Conservation (phyloP, 1,140 invertebrate species). For the Sitophilus oryzae region DNA sequence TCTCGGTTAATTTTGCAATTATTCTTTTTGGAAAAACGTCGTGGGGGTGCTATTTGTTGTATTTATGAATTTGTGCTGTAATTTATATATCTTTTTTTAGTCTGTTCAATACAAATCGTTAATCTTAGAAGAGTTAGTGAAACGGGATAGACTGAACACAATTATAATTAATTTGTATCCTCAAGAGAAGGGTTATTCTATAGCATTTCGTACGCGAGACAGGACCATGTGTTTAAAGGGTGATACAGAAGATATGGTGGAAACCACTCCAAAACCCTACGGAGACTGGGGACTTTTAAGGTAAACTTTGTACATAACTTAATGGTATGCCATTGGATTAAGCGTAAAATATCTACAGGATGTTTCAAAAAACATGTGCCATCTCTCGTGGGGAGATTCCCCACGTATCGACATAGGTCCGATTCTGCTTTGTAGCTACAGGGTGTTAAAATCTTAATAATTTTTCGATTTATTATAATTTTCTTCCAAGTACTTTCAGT, state of each 20-base stretch:
- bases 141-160: conserved; percentile 78
- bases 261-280: conserved; percentile 70
- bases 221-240: conserved; percentile 44
- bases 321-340: no score
- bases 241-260: conserved; percentile 55
- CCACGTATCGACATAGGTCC: no score
- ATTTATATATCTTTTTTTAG: conserved; percentile 43
- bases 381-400: no score
- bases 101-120: conserved; percentile 68
- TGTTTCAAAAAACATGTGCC: no score
- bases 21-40: background rate
- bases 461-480: no score
- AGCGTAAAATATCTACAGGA: no score
- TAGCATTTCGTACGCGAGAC: conserved; percentile 50
- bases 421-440: no score
- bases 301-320: no score
- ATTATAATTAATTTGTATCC: conserved; percentile 87
- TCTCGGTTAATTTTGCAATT: background rate
- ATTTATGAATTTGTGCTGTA: background rate
- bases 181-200: conserved; percentile 84
- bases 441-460: no score
- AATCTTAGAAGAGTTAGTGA: conserved; percentile 73
- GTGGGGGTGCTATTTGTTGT: no score
- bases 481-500: no score
- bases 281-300: conserved; percentile 66